Evolutionary conservation across 2,888 invertebrate genomes (phyloP).

Genomic region (Epirrhoe tristata): DNA sequence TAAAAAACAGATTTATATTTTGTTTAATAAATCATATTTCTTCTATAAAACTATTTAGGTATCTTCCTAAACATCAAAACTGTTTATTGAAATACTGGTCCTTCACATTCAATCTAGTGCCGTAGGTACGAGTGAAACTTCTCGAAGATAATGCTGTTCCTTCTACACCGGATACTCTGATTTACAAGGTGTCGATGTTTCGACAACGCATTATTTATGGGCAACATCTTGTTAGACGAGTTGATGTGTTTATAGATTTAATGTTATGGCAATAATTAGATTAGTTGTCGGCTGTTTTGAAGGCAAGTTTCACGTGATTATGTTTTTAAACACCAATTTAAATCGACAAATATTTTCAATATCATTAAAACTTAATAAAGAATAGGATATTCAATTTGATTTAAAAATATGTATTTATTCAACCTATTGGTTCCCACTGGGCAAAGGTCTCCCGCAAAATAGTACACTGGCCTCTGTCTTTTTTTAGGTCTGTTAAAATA

Average conservation of each 20-base stretch:
- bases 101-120: background rate
- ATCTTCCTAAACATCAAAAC: too few relatives aligned
- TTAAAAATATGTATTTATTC: too few relatives aligned
- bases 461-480: too few relatives aligned
- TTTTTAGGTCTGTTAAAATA: too few relatives aligned
- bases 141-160: background rate
- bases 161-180: constrained; percentile 42
- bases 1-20: too few relatives aligned
- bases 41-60: too few relatives aligned
- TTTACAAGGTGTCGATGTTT: constrained; percentile 48
- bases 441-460: too few relatives aligned
- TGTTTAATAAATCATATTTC: too few relatives aligned
- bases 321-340: constrained; percentile 1
- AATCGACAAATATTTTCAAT: background rate
- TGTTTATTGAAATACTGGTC: too few relatives aligned
- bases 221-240: constrained; percentile 27
- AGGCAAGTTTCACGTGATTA: background rate
- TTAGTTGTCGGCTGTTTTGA: constrained; percentile 27
- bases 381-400: background rate
- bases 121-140: background rate
- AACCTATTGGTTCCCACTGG: too few relatives aligned
- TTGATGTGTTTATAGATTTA: constrained; percentile 35
- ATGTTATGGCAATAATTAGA: constrained; percentile 30
- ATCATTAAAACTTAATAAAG: background rate
- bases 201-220: constrained; percentile 36